phyloP scores from a whole-genome alignment of 2,113 vertebrate genomes.

The Desmodus rotundus region DNA sequence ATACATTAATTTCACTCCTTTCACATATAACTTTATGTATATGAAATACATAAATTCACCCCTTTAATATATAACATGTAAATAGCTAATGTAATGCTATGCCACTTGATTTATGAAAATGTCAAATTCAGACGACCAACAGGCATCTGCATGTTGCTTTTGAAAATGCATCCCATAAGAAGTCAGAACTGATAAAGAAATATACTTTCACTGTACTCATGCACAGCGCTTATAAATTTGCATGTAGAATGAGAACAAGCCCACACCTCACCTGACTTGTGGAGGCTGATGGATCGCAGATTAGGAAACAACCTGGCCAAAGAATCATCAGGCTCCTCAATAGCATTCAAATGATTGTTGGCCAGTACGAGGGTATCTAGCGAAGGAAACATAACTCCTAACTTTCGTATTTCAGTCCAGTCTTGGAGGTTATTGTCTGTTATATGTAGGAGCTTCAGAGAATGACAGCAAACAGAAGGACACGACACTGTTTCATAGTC shows the following conservation, averaged over 20 bases:
- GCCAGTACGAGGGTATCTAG: conserved; percentile 92
- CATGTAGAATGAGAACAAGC: background rate
- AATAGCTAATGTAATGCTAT: background rate
- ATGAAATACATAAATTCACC: background rate
- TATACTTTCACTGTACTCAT: background rate
- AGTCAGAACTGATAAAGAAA: background rate
- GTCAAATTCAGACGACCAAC: background rate
- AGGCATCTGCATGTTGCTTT: background rate
- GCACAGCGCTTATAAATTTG: background rate
- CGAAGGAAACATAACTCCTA: conserved; percentile 93
- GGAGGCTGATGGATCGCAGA: conserved; percentile 94
- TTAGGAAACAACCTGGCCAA: conserved; percentile 91
- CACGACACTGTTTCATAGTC: conserved; percentile 91
- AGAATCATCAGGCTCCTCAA: conserved; percentile 87
- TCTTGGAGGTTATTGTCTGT: conserved; percentile 96
- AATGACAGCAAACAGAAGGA: conserved; percentile 87
- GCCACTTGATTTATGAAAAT: conserved; percentile 28
- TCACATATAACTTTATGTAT: background rate
- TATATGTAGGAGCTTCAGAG: conserved; percentile 95
- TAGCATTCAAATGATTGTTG: conserved; percentile 90
- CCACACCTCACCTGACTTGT: conserved; percentile 91
- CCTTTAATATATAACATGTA: conserved; percentile 14
- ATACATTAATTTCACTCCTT: background rate
- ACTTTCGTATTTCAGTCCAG: conserved; percentile 94
- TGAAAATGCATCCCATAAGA: background rate